A percentile compares a stretch with the other conserved stretches of the same genome.
phyloP scores from a whole-genome alignment of 2,797 vertebrate species.

The Hoplostethus mediterraneus region DNA sequence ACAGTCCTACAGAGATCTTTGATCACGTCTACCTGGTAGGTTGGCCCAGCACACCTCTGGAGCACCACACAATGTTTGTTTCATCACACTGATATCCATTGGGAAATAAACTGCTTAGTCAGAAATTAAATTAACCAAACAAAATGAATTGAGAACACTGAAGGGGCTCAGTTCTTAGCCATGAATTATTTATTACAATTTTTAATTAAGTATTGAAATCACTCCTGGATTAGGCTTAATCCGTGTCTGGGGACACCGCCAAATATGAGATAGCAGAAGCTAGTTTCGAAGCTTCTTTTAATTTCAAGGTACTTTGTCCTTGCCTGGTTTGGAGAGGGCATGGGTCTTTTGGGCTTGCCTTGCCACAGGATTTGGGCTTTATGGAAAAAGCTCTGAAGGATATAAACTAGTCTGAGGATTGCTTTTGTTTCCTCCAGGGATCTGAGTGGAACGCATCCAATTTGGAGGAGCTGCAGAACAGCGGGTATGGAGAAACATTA shows the following conservation, averaged over 20 bases:
- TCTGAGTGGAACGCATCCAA: slow-evolving; percentile 99
- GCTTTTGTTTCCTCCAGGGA: slow-evolving; percentile 86
- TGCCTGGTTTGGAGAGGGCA: slow-evolving; percentile 48
- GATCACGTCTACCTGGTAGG: slow-evolving; percentile 96
- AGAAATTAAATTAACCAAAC: too few relatives aligned
- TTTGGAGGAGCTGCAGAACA: slow-evolving; percentile 95
- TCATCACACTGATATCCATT: slow-evolving; percentile 1
- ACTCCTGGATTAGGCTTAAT: not conserved
- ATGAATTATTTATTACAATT: not conserved
- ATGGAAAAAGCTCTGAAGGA: slow-evolving; percentile 56
- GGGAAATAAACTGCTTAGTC: slow-evolving; percentile 1
- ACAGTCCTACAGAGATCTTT: slow-evolving; percentile 98
- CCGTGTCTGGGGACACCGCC: slow-evolving; percentile 2
- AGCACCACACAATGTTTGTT: too few relatives aligned
- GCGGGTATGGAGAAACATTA: slow-evolving; percentile 87
- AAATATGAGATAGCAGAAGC: not conserved
- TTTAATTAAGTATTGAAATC: slow-evolving; percentile 2
- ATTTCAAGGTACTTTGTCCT: slow-evolving; percentile 49
- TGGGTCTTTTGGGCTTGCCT: slow-evolving; percentile 25
- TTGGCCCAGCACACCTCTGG: slow-evolving; percentile 4
- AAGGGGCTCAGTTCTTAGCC: too few relatives aligned
- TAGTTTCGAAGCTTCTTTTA: slow-evolving; percentile 3
- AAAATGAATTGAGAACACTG: too few relatives aligned
- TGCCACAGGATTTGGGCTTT: slow-evolving; percentile 53
- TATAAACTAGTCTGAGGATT: slow-evolving; percentile 61